Percentiles rank a stretch among this genome's conserved stretches.
Evolutionary conservation across 1,140 invertebrate genomes (phyloP).

Genomic region (Pseudomyrmex pallidus): DNA sequence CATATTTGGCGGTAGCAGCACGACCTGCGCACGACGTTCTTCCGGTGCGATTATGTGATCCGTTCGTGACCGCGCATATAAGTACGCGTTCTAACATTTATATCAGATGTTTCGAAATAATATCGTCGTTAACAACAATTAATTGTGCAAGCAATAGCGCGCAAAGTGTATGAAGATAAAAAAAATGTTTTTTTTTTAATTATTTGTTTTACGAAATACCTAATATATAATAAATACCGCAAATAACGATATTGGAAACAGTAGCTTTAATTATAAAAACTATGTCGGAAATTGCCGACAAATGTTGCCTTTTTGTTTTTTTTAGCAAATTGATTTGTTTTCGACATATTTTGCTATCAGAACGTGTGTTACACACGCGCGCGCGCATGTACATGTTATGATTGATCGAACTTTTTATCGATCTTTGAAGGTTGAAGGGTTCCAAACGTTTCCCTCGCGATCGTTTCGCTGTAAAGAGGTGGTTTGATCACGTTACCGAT

Average conservation of each 20-base stretch:
- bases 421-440: neutral
- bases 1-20: constrained; percentile 43
- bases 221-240: neutral
- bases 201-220: constrained; percentile 10
- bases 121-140: neutral
- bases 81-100: neutral
- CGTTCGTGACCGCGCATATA: neutral
- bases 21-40: constrained; percentile 29
- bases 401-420: neutral
- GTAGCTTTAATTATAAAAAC: constrained; percentile 8
- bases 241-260: neutral
- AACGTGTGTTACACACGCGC: neutral
- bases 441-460: constrained; percentile 10
- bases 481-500: constrained; percentile 68
- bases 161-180: neutral
- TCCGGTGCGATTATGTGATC: constrained; percentile 33
- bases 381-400: neutral
- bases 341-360: neutral
- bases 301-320: too few relatives aligned
- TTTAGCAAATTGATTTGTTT: too few relatives aligned
- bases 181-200: constrained; percentile 4
- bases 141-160: neutral
- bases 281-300: neutral
- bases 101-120: neutral
- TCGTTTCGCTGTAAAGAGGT: constrained; percentile 59